Evolutionary conservation across 2,797 vertebrate genomes (phyloP).

Genomic region (Chaetodon trifasciatus): DNA sequence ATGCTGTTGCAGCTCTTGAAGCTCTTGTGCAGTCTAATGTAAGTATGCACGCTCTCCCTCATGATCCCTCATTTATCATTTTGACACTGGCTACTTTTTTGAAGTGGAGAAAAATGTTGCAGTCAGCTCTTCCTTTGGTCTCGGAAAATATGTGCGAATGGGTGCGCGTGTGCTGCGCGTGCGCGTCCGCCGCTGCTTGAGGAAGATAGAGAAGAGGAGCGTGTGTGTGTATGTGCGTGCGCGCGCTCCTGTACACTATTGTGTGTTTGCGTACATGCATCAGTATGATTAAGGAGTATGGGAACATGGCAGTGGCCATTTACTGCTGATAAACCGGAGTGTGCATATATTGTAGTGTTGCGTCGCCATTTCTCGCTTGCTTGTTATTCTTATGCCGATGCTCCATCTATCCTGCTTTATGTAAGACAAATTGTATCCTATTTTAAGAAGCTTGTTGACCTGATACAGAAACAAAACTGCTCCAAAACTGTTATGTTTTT

Average conservation of each 20-base stretch:
- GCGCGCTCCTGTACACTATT: conserved; percentile 6
- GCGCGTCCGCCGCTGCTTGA: conserved; percentile 38
- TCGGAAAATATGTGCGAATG: conserved; percentile 74
- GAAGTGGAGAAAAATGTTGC: conserved; percentile 88
- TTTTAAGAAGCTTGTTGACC: conserved; percentile 75
- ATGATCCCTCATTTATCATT: conserved; percentile 87
- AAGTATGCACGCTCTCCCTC: conserved; percentile 81
- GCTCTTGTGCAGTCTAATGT: conserved; percentile 80
- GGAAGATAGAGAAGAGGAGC: conserved; percentile 61
- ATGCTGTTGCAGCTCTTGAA: conserved; percentile 55
- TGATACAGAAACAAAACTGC: conserved; percentile 25
- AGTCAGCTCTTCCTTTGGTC: conserved; percentile 87
- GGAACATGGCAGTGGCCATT: conserved; percentile 76
- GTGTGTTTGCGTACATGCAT: conserved; percentile 69
- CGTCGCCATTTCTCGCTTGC: conserved; percentile 51
- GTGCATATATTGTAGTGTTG: conserved; percentile 67
- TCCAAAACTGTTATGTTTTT: conserved; percentile 7
- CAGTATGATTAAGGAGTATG: conserved; percentile 81
- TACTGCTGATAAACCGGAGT: conserved; percentile 76
- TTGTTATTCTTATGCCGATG: conserved; percentile 71
- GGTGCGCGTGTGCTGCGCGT: conserved; percentile 46
- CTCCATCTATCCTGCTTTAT: conserved; percentile 73
- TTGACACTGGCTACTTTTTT: conserved; percentile 88
- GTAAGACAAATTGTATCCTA: conserved; percentile 72
- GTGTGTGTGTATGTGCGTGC: conserved; percentile 35